These are phyloP conservation scores for Campylorhamphus procurvoides DNA, from an alignment of 2,113 vertebrate genomes.

Conservation along the genomic window DNA sequence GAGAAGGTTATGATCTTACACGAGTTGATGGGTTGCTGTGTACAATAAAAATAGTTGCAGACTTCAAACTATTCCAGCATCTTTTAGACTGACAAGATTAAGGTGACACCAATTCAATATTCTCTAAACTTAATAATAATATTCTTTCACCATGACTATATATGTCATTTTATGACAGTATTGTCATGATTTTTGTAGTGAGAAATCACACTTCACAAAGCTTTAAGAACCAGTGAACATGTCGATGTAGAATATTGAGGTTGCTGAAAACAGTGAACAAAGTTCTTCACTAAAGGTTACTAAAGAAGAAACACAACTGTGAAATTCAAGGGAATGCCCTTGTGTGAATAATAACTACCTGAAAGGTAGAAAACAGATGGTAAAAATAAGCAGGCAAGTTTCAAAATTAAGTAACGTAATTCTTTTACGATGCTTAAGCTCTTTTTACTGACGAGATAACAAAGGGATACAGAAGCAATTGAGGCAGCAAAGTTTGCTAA, in stretches of 20 bases:
- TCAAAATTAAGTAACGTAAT: background rate
- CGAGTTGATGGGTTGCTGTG: background rate
- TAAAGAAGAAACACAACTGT: background rate
- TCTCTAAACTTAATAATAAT: background rate
- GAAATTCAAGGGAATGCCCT: background rate
- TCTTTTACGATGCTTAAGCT: background rate
- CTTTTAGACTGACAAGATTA: background rate
- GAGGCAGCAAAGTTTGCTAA: background rate
- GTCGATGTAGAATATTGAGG: background rate
- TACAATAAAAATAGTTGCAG: background rate
- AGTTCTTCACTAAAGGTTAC: background rate
- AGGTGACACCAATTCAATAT: background rate
- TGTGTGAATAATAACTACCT: background rate
- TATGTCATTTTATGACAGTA: background rate
- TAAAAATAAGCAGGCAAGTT: background rate
- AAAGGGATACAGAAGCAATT: background rate
- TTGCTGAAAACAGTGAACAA: background rate
- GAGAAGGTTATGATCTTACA: background rate
- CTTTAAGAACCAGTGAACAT: background rate
- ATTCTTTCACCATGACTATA: background rate
- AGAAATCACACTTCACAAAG: background rate
- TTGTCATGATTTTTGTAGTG: background rate
- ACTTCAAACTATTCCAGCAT: background rate
- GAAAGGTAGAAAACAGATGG: background rate
- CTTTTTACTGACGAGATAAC: background rate